Conservation (phyloP, 2,888 invertebrate genomes). For the Epiblema foenella region DNA sequence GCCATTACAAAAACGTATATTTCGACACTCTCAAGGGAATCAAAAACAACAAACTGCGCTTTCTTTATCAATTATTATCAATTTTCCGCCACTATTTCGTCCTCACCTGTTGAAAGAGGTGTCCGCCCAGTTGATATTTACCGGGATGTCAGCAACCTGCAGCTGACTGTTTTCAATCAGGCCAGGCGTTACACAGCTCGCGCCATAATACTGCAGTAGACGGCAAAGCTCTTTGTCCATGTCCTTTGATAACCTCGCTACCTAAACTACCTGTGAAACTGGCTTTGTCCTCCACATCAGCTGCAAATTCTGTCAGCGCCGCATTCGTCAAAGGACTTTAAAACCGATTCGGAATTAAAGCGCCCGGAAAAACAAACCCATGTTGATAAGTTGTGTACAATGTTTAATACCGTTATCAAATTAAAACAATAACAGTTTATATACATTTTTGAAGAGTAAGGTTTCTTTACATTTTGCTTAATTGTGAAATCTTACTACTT, state of each 20-base stretch:
- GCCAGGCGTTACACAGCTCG: constrained; percentile 44
- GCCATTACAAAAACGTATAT: too few relatives aligned
- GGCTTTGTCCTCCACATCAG: constrained; percentile 53
- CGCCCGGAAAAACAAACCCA: constrained; percentile 12
- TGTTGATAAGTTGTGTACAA: background rate
- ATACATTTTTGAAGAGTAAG: too few relatives aligned
- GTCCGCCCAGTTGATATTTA: background rate
- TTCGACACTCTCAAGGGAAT: too few relatives aligned
- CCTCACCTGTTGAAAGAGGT: background rate
- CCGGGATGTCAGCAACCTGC: background rate
- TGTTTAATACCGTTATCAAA: background rate
- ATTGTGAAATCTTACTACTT: too few relatives aligned
- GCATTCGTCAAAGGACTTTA: constrained; percentile 46
- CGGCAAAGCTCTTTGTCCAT: constrained; percentile 76
- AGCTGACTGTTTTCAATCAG: constrained; percentile 51
- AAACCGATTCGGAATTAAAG: constrained; percentile 16
- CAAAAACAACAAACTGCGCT: too few relatives aligned
- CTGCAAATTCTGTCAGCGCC: constrained; percentile 47
- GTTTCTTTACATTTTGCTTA: too few relatives aligned
- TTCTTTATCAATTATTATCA: too few relatives aligned
- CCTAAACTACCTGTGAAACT: constrained; percentile 55
- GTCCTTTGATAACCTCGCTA: constrained; percentile 53
- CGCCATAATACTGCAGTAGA: constrained; percentile 60
- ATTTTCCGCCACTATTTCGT: background rate
- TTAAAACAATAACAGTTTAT: too few relatives aligned